These are phyloP conservation scores for Pampusana beccarii DNA, from an alignment of 2,113 vertebrate species.

Conservation along the genomic window DNA sequence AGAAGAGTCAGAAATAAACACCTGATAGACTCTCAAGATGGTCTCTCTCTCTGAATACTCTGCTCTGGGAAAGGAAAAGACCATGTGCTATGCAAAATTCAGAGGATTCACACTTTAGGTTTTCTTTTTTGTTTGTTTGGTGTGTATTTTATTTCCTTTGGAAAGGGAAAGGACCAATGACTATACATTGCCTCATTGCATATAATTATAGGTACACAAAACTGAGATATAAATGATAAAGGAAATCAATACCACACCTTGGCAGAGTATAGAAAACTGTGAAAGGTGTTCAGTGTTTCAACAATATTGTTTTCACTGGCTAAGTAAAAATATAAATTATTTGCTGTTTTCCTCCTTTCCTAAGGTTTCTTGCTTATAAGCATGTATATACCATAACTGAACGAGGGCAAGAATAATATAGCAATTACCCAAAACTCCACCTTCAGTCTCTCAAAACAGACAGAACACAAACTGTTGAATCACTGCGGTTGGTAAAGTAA, in stretches of 20 bases:
- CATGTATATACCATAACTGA: not conserved
- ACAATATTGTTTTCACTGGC: not conserved
- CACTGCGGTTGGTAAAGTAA: not conserved
- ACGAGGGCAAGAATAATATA: not conserved
- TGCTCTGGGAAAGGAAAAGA: not conserved
- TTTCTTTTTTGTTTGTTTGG: not conserved
- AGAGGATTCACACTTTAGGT: not conserved
- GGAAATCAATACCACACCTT: not conserved
- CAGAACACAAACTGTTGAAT: not conserved
- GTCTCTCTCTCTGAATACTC: not conserved
- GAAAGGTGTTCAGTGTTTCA: not conserved
- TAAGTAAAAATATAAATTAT: not conserved
- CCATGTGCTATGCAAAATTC: not conserved
- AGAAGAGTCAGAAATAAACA: slow-evolving; percentile 21
- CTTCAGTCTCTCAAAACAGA: not conserved
- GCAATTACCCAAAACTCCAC: not conserved
- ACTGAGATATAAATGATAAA: not conserved
- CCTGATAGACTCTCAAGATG: slow-evolving; percentile 10
- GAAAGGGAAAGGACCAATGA: not conserved
- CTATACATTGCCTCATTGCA: not conserved
- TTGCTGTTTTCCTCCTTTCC: not conserved
- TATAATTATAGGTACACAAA: not conserved
- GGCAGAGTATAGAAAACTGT: not conserved
- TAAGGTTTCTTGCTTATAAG: not conserved
- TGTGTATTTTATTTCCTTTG: no score